phyloP scores from a whole-genome alignment of 2,888 invertebrate species.

The Orthosia gothica region DNA sequence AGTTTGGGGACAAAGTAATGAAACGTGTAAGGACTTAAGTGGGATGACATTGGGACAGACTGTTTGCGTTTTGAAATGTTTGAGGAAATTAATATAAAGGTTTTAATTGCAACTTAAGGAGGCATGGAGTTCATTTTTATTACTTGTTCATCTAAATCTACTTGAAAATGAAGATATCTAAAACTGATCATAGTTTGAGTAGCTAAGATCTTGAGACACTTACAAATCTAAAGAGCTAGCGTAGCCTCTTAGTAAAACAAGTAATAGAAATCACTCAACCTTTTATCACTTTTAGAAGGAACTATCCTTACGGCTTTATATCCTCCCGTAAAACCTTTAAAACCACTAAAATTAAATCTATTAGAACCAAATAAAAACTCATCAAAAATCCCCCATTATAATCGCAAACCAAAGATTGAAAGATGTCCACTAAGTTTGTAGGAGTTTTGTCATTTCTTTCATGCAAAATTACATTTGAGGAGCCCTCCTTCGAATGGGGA shows the following conservation, averaged over 20 bases:
- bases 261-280: no score
- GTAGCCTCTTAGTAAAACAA: background rate
- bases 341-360: constrained; percentile 43
- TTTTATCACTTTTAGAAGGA: no score
- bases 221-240: no score
- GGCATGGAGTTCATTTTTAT: no score
- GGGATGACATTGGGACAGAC: constrained; percentile 11
- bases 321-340: no score
- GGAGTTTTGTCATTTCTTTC: constrained; percentile 88
- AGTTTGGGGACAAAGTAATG: constrained; percentile 57
- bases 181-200: no score
- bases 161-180: no score
- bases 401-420: constrained; percentile 77
- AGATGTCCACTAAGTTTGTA: constrained; percentile 79
- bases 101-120: background rate
- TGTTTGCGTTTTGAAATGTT: background rate
- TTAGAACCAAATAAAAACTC: constrained; percentile 65
- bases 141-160: no score
- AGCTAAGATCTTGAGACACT: no score
- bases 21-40: constrained; percentile 42
- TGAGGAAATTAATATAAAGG: background rate
- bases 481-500: constrained; percentile 81
- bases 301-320: no score
- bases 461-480: constrained; percentile 89
- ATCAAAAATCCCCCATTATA: constrained; percentile 65